Conservation (phyloP, 2,888 invertebrate genomes). For the Elmis aenea region DNA sequence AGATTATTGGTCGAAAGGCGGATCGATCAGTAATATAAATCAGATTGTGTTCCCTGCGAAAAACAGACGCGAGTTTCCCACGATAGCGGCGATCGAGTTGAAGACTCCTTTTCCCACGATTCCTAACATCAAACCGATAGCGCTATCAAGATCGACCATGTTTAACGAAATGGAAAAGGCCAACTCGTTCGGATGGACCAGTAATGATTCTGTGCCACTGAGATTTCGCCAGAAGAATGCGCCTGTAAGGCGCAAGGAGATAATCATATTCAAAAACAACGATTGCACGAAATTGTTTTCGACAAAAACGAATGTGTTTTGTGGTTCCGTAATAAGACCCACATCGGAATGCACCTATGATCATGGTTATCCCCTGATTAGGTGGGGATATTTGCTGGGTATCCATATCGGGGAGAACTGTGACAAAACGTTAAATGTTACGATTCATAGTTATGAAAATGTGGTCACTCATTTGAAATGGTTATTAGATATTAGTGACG, state of each 20-base stretch:
- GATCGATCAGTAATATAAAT: constrained; percentile 6
- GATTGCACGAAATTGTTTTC: not conserved
- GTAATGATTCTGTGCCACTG: constrained; percentile 5
- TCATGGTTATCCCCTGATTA: constrained; percentile 6
- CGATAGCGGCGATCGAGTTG: constrained; percentile 6
- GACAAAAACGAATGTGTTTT: not conserved
- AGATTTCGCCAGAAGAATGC: constrained; percentile 5
- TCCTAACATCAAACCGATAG: constrained; percentile 3
- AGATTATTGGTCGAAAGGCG: constrained; percentile 13
- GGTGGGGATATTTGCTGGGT: constrained; percentile 4
- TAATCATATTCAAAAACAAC: constrained; percentile 1
- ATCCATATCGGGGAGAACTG: constrained; percentile 4
- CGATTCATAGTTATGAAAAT: no score
- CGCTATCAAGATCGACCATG: not conserved
- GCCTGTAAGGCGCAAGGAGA: not conserved
- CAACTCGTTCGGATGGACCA: constrained; percentile 9
- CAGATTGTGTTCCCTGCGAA: constrained; percentile 1
- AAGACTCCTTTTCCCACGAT: not conserved
- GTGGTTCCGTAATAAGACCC: not conserved
- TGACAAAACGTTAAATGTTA: not conserved
- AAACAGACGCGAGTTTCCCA: no score
- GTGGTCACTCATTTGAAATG: no score
- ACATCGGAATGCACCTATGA: constrained; percentile 1
- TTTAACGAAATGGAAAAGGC: constrained; percentile 1
- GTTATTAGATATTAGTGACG: no score